Evolutionary conservation across 2,113 vertebrate genomes (phyloP), one percentile per base, ranked within the genome.

Genomic region (Spilogale gracilis): DNA sequence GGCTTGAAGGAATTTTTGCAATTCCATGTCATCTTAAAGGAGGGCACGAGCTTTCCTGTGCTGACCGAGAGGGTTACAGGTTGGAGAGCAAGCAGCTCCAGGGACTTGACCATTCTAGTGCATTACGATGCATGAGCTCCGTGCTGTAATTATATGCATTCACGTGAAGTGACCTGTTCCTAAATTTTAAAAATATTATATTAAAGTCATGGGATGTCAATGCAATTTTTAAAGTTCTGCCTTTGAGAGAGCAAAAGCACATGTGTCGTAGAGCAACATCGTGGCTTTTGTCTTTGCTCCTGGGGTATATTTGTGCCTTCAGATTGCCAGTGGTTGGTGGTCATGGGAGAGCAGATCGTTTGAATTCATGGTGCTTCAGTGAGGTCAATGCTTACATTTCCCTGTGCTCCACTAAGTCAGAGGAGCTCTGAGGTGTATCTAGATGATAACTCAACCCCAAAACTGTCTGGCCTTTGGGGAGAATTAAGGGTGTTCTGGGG

Each of bases 221-320:
- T 20, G 82, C 23, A 54, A 45, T 69, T 89, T 91, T 76, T 82
- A 12, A 95, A 79, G 16, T 87, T 76, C 43, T 84, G 30, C 65
- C 17, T 85, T 87, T 80, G 13, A 87, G n/a, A 58, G 54, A 91
- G 11, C 84, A 27, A 89, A 65, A 79, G 27, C 21, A 38, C 43
- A 61, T 8, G 11, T n/a, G 43, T 43, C 79, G 12, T 32, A 30
- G 45, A 60, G 25, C 25, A 80, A 52, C 20, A 85, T 85, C 30
- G 43, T 84, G 83, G 30, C 61, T 82, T 67, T 90, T 38, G 32
- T n/a, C 14, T 96, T 97, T 67, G 69, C 74, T 90, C 96, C 79
- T 32, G 63, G 67, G 18, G 83, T 82, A 20, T 83, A 30, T 79
- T 80, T 80, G 50, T 69, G 11, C 87, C 43, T 95, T 94, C 23